Evolutionary conservation across 1,140 invertebrate species (phyloP).

Genomic region (Ylistrum balloti): DNA sequence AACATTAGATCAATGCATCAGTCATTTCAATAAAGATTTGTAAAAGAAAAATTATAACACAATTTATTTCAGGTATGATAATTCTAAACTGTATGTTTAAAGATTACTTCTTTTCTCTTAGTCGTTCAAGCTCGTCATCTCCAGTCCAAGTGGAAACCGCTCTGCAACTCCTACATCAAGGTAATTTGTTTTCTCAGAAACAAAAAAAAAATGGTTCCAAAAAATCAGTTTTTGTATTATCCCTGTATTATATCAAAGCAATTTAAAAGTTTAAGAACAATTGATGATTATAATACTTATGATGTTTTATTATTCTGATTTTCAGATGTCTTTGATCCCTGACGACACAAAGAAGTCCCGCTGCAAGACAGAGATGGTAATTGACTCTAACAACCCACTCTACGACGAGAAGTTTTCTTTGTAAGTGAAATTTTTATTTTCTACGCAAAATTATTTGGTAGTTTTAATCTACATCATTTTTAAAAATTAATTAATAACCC

Average conservation of each 20-base stretch:
- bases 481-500: no score
- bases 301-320: constrained; percentile 46
- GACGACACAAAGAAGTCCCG: constrained; percentile 81
- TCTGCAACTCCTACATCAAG: constrained; percentile 76
- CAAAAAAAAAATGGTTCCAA: neutral
- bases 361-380: constrained; percentile 82
- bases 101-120: constrained; percentile 57
- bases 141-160: constrained; percentile 66
- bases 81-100: no score
- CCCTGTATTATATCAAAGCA: no score
- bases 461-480: no score
- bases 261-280: no score
- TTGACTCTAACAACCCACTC: constrained; percentile 81
- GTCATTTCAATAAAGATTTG: no score
- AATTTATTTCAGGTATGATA: no score
- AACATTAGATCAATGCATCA: neutral
- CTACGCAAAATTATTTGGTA: no score
- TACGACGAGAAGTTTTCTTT: constrained; percentile 84
- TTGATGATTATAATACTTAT: neutral
- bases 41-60: neutral
- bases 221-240: no score
- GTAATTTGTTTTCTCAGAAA: constrained; percentile 59
- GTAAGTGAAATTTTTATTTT: constrained; percentile 70
- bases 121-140: constrained; percentile 74
- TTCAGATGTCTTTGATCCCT: constrained; percentile 77